A percentile compares a stretch with the other conserved stretches of the same genome.
These are phyloP conservation scores for Epirrhoe alternata DNA, from an alignment of 2,888 invertebrate species.

Conservation along the genomic window DNA sequence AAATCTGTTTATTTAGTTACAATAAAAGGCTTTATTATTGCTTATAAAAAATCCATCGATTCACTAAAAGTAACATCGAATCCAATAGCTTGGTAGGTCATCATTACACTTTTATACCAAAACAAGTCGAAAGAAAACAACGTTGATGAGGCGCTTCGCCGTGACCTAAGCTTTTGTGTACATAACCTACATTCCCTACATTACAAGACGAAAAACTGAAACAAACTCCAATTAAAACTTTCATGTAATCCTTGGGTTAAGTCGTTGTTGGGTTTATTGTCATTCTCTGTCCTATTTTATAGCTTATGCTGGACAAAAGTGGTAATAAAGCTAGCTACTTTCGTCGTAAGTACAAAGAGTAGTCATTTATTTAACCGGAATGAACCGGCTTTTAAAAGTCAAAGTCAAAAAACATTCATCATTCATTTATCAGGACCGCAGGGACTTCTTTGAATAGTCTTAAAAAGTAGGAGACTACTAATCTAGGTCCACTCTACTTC, in stretches of 20 bases:
- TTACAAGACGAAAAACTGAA: neutral
- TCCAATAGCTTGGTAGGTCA: no score
- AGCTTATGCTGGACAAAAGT: constrained; percentile 31
- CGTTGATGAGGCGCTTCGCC: neutral
- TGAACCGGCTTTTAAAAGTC: neutral
- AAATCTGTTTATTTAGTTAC: no score
- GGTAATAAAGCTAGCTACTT: constrained; percentile 28
- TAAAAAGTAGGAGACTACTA: no score
- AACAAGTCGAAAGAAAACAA: neutral
- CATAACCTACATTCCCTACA: constrained; percentile 8
- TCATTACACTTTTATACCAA: no score
- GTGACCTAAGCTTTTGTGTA: neutral
- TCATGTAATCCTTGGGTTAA: constrained; percentile 13
- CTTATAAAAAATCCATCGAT: no score
- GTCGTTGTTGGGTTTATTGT: constrained; percentile 19
- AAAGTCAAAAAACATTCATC: neutral
- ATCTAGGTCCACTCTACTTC: no score
- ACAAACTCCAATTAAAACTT: constrained; percentile 15
- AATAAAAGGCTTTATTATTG: no score
- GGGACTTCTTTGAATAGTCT: no score
- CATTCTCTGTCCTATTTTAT: constrained; percentile 22
- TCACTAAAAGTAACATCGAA: no score
- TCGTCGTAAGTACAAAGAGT: constrained; percentile 30
- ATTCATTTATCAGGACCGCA: no score
- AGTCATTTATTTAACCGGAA: constrained; percentile 2